Evolutionary conservation across 1,140 invertebrate genomes (phyloP), one percentile per base, ranked within the genome.

Genomic region (Chelonus insularis): DNA sequence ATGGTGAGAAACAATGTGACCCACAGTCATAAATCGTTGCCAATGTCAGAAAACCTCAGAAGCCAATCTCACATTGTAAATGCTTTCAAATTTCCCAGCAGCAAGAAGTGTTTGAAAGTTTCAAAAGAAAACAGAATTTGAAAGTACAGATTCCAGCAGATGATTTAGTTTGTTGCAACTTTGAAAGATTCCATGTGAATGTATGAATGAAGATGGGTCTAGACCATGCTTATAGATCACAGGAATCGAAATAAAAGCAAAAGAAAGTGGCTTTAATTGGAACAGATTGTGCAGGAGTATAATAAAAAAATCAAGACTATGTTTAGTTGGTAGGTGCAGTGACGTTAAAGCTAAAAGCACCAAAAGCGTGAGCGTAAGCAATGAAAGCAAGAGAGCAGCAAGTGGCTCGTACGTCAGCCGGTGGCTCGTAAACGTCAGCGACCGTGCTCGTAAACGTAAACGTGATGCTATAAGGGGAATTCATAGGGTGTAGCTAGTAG

Each of bases 371-470:
- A 74, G 70, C 67, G 66, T 70, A 71, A 76, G 73, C 74, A 73
- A 74, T 72, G 72, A 72, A 72, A 75, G 71, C 70, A 70, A 73
- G 68, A 73, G 68, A 69, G 78, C 78, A 81, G 78, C 79, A 81
- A 82, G 79, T 82, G 80, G 79, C 79, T 81, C 80, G 80, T 82
- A 81, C 79, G 80, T 82, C 80, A 82, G 78, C 77, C 80, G 77
- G 80, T 80, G 80, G 80, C 79, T 82, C 80, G 80, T 82, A 82
- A 82, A 82, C 80, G 80, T 82, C 80, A 82, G 79, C 78, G 71
- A 72, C 77, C 74, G 73, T 78, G 77, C 80, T 80, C 78, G 80
- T 82, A 82, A 82, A 80, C 80, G 80, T 82, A 82, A 82, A 82
- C 79, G 80, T 74, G 79, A 79, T 78, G 80, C 79, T 82, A 79